A percentile compares a stretch with the other conserved stretches of the same genome.
These are phyloP conservation scores for Neotoma lepida DNA, from an alignment of 2,113 vertebrate genomes.

Conservation along the genomic window DNA sequence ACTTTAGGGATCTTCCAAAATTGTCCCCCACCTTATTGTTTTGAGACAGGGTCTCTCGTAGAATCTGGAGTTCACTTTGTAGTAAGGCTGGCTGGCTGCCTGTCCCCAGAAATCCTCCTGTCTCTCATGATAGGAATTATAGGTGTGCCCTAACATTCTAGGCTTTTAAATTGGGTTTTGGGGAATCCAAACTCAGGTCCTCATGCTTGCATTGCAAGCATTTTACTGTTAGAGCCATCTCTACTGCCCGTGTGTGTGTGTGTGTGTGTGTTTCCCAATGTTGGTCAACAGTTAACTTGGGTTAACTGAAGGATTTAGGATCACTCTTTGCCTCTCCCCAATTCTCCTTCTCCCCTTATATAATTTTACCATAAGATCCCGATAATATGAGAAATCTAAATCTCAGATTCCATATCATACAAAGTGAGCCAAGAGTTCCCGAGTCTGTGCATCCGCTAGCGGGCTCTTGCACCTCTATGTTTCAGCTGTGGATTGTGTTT, in stretches of 20 bases:
- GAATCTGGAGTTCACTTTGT: neutral
- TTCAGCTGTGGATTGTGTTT: neutral
- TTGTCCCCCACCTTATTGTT: neutral
- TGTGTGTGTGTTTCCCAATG: neutral
- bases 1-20: neutral
- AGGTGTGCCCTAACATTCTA: neutral
- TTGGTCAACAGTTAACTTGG: conserved; percentile 17
- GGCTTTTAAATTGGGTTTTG: neutral
- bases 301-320: neutral
- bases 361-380: neutral
- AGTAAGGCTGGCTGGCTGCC: neutral
- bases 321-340: neutral
- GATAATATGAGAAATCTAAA: neutral
- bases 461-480: neutral
- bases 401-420: neutral
- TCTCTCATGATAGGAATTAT: neutral
- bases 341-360: neutral
- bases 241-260: neutral
- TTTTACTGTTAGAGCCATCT: neutral
- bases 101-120: neutral
- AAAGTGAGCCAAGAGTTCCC: neutral
- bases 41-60: neutral
- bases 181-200: neutral
- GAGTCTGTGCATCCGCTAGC: too few relatives aligned
- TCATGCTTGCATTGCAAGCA: neutral